phyloP scores from a whole-genome alignment of 2,888 invertebrate genomes.

The Metalampra italica region DNA sequence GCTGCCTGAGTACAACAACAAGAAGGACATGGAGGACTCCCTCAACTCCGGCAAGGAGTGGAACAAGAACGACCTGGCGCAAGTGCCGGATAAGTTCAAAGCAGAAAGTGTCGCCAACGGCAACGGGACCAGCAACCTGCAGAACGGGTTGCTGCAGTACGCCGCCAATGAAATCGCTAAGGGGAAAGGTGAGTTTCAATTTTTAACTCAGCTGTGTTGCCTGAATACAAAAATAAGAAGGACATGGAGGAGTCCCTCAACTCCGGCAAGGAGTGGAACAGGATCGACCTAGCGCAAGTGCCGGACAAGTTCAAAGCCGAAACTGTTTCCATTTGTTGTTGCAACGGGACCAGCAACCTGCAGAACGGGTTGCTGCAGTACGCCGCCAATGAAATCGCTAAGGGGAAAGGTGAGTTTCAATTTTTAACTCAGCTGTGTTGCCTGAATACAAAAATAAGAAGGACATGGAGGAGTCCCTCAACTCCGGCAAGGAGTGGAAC shows the following conservation, averaged over 20 bases:
- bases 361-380: slow-evolving; percentile 75
- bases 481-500: slow-evolving; percentile 48
- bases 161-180: slow-evolving; percentile 82
- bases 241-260: slow-evolving; percentile 60
- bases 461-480: slow-evolving; percentile 59
- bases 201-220: too few species aligned
- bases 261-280: slow-evolving; percentile 53
- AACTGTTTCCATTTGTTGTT: slow-evolving; percentile 45
- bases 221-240: slow-evolving; percentile 74
- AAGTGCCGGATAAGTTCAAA: slow-evolving; percentile 55
- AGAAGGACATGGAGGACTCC: slow-evolving; percentile 55
- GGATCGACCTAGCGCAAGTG: slow-evolving; percentile 71
- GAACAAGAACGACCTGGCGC: slow-evolving; percentile 76
- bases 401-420: slow-evolving; percentile 67
- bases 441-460: slow-evolving; percentile 75
- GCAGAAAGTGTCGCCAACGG: slow-evolving; percentile 47
- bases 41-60: slow-evolving; percentile 41
- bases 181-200: slow-evolving; percentile 62
- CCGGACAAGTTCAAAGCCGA: slow-evolving; percentile 54
- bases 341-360: slow-evolving; percentile 55
- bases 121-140: slow-evolving; percentile 56
- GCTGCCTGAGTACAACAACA: slow-evolving; percentile 75
- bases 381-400: slow-evolving; percentile 82
- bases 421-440: too few species aligned
- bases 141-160: slow-evolving; percentile 74